Evolutionary conservation across 2,888 invertebrate genomes (phyloP).

Genomic region (Crioceris asparagi): DNA sequence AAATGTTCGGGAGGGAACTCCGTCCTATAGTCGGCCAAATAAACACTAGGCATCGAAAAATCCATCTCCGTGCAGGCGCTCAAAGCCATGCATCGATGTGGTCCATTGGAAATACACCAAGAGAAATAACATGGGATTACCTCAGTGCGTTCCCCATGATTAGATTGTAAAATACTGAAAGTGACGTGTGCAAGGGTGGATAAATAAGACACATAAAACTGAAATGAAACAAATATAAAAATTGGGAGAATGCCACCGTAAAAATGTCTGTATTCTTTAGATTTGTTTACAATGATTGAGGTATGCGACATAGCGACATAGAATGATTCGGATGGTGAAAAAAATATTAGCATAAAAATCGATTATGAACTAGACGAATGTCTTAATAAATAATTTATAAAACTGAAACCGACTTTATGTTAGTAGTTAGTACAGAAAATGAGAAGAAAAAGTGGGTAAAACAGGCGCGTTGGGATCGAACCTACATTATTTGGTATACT

Average conservation of each 20-base stretch:
- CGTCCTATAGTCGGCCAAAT: constrained; percentile 24
- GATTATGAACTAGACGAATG: too few relatives aligned
- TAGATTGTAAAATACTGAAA: constrained; percentile 46
- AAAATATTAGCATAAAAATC: too few relatives aligned
- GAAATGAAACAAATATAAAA: constrained; percentile 42
- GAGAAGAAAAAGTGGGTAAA: too few relatives aligned
- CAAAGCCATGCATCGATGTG: constrained; percentile 12
- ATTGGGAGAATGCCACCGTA: constrained; percentile 38
- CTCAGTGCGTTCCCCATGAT: constrained; percentile 43
- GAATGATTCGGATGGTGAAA: too few relatives aligned
- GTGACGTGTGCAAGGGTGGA: constrained; percentile 43
- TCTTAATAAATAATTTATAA: too few relatives aligned
- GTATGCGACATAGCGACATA: too few relatives aligned
- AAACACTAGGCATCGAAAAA: constrained; percentile 2
- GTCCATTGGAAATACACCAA: constrained; percentile 35
- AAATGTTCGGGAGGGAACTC: constrained; percentile 35
- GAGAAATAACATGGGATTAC: constrained; percentile 43
- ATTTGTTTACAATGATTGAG: too few relatives aligned
- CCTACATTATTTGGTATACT: too few relatives aligned
- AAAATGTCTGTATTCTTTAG: constrained; percentile 26
- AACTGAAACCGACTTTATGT: too few relatives aligned
- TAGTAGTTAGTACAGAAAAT: too few relatives aligned
- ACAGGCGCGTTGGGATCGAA: too few relatives aligned
- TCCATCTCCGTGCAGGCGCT: constrained; percentile 1
- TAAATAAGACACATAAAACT: constrained; percentile 43